phyloP scores from a whole-genome alignment of 2,888 invertebrate genomes.

The Tridacna crocea region DNA sequence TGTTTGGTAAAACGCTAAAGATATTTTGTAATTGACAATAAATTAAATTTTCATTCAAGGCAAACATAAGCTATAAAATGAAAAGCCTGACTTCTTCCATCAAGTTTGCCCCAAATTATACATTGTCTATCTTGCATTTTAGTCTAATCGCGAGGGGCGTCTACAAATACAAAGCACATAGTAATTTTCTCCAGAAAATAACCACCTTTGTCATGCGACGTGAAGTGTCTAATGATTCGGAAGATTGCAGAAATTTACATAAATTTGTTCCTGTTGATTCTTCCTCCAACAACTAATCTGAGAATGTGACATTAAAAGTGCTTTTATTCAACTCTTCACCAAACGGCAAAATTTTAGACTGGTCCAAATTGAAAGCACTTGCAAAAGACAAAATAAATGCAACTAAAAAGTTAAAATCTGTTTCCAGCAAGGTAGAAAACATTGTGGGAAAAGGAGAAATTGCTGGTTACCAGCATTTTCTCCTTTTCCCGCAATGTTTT shows the following conservation, averaged over 20 bases:
- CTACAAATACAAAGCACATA: slow-evolving; percentile 13
- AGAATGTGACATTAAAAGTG: not conserved
- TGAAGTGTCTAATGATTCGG: slow-evolving; percentile 7
- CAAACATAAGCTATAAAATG: not conserved
- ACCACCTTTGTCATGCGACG: slow-evolving; percentile 12
- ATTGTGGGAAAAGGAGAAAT: not conserved
- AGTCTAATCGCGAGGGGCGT: slow-evolving; percentile 25
- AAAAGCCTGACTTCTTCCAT: not conserved
- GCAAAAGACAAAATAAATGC: too few species aligned
- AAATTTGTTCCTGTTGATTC: slow-evolving; percentile 1
- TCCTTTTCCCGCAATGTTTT: not conserved
- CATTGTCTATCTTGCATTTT: slow-evolving; percentile 22
- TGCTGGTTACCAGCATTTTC: not conserved
- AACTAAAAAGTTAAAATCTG: too few species aligned
- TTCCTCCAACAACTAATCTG: not conserved
- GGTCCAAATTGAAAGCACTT: too few species aligned
- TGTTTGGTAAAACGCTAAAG: too few species aligned
- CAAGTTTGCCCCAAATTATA: slow-evolving; percentile 8
- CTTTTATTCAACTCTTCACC: too few species aligned
- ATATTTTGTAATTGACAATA: not conserved
- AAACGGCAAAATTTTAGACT: too few species aligned
- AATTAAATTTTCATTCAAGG: slow-evolving; percentile 4
- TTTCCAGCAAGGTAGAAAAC: too few species aligned
- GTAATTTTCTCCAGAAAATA: slow-evolving; percentile 28
- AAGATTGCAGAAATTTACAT: slow-evolving; percentile 27